These are phyloP conservation scores for Drosophila kikkawai DNA, from an alignment of 1,140 invertebrate genomes.

Conservation along the genomic window DNA sequence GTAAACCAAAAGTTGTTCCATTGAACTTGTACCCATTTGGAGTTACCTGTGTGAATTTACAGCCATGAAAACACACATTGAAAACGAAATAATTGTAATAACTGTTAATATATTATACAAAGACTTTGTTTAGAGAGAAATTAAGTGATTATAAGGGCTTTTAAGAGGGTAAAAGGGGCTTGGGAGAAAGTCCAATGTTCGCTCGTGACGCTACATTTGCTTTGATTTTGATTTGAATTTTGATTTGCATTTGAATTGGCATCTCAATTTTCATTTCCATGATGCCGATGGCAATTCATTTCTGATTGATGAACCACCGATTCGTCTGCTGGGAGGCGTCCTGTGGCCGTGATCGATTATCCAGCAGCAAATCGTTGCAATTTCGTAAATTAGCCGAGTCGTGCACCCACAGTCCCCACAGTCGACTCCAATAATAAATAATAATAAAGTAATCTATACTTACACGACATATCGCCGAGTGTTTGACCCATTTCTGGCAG, in stretches of 20 bases:
- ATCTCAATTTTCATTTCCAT: neutral
- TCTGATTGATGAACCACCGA: slow-evolving; percentile 16
- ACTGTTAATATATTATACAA: neutral
- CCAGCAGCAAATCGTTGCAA: slow-evolving; percentile 26
- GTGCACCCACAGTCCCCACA: slow-evolving; percentile 16
- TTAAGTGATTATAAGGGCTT: neutral
- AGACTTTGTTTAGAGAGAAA: neutral
- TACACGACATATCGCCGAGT: slow-evolving; percentile 60
- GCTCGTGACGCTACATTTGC: slow-evolving; percentile 6
- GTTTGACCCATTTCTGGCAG: slow-evolving; percentile 64
- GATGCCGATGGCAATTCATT: slow-evolving; percentile 1
- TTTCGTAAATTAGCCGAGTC: slow-evolving; percentile 42
- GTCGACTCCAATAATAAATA: slow-evolving; percentile 48
- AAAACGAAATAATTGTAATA: no score
- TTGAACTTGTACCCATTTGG: slow-evolving; percentile 27
- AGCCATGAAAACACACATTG: neutral
- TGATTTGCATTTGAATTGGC: neutral
- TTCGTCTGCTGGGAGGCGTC: neutral
- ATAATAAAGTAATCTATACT: slow-evolving; percentile 68
- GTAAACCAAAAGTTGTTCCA: slow-evolving; percentile 20
- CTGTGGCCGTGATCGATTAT: slow-evolving; percentile 41
- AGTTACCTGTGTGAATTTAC: neutral
- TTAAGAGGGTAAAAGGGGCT: neutral
- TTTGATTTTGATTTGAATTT: neutral
- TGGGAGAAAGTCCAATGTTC: neutral